phyloP scores from a whole-genome alignment of 2,888 invertebrate species.

The Mactromeris polynyma region DNA sequence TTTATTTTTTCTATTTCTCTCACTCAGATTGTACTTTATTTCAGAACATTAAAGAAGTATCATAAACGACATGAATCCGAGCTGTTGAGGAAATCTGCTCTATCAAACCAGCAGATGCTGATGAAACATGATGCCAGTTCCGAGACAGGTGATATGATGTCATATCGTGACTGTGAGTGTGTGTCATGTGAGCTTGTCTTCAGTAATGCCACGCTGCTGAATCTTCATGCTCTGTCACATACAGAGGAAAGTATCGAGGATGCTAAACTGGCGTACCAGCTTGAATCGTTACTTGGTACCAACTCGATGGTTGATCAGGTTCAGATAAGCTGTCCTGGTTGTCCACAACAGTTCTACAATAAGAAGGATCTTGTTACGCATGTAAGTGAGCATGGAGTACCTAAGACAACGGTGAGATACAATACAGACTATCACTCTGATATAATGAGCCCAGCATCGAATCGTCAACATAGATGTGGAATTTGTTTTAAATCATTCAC shows the following conservation, averaged over 20 bases:
- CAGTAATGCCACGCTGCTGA: conserved; percentile 87
- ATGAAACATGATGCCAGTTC: conserved; percentile 77
- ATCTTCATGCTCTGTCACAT: conserved; percentile 89
- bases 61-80: conserved; percentile 80
- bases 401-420: conserved; percentile 51
- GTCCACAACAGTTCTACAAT: conserved; percentile 84
- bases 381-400: conserved; percentile 85
- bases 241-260: conserved; percentile 85
- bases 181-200: conserved; percentile 87
- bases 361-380: conserved; percentile 88
- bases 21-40: no score
- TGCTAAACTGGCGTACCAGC: conserved; percentile 1
- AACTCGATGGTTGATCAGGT: conserved; percentile 63
- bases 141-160: conserved; percentile 74
- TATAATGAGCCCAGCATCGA: conserved; percentile 79
- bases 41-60: conserved; percentile 84
- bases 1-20: no score
- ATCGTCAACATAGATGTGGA: conserved; percentile 89
- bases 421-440: conserved; percentile 25
- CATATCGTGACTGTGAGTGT: conserved; percentile 84
- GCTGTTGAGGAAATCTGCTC: conserved; percentile 80
- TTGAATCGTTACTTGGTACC: conserved; percentile 2
- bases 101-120: conserved; percentile 84
- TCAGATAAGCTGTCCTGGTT: conserved; percentile 85
- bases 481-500: conserved; percentile 91